Evolutionary conservation across 1,140 invertebrate genomes (phyloP), one percentile per base, ranked within the genome.

Genomic region (Zaprionus lachaisei): DNA sequence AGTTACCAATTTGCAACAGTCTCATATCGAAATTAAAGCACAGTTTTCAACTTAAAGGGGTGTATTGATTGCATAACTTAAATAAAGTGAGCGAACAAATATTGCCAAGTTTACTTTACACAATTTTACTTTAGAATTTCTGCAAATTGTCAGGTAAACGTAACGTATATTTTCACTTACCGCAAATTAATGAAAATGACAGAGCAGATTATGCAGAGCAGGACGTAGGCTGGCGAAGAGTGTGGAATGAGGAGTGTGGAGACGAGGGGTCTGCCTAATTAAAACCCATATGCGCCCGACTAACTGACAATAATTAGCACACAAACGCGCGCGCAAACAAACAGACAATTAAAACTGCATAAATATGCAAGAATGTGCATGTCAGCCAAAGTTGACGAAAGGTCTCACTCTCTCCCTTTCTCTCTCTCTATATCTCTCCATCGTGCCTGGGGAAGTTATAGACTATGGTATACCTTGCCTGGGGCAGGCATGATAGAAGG

Each of bases 231-330:
- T 1, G 20, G 11, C 7, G 14, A 7, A 1, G 15, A 14, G 15
- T 41, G 38, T 5, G 15, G 38, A 5, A 12, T 41, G 17, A 17
- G 6, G 44, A 47, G 44, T 26, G 24, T 26, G 44, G 44, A 7
- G 17, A 4, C 3, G 20, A 49, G 28, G 22, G 57, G 63, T 34
- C 0, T 34, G 31, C 4, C 72, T 89, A 89, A 89, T 89, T 90
- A 89, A 84, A 84, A 90, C 62, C 71, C 83, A 86, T 80, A 86
- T 86, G 83, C 70, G 56, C 77, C 83, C 77, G 67, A 47, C 70
- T 81, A 87, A 87, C 83, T 76, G 84, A 84, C 85, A 89, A 83
- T 89, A 89, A 89, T 89, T 89, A 81, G 84, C 83, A 83, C 83
- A 87, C 83, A 86, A 83, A 58, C 54, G 71, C 70, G 58, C 17